A percentile compares a stretch with the other conserved stretches of the same genome.
These are phyloP conservation scores for Phocides pigmalion DNA, from an alignment of 1,140 invertebrate species.

Conservation along the genomic window DNA sequence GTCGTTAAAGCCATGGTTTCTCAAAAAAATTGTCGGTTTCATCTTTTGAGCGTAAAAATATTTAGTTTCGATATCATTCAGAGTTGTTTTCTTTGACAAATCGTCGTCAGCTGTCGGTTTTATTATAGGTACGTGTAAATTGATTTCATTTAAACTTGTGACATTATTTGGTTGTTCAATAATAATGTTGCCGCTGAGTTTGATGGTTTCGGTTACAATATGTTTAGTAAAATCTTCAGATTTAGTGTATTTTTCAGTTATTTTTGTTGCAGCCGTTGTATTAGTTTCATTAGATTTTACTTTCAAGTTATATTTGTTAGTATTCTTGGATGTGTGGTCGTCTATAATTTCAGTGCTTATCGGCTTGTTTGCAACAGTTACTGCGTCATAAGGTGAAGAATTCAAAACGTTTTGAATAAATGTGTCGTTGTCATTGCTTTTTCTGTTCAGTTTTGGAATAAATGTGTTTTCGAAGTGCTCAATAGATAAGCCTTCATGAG, in stretches of 20 bases:
- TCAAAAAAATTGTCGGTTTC: slow-evolving; percentile 2
- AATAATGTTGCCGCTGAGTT: neutral
- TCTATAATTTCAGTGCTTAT: too few relatives aligned
- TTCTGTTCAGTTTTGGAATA: slow-evolving; percentile 19
- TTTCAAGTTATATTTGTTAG: too few relatives aligned
- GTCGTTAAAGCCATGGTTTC: slow-evolving; percentile 1
- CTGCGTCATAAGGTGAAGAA: neutral
- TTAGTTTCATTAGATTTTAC: too few relatives aligned
- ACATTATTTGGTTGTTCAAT: slow-evolving; percentile 2
- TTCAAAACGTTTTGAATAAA: neutral
- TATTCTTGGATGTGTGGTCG: too few relatives aligned
- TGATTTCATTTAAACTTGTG: neutral
- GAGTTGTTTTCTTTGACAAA: neutral
- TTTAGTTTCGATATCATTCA: neutral
- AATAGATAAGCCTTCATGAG: slow-evolving; percentile 17
- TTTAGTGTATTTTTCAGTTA: neutral
- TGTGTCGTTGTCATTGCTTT: slow-evolving; percentile 24
- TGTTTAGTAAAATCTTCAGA: neutral
- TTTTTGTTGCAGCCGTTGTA: neutral
- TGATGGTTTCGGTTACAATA: slow-evolving; percentile 1
- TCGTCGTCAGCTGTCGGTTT: neutral
- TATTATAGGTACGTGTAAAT: neutral
- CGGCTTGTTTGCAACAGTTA: too few relatives aligned
- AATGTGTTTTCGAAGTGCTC: slow-evolving; percentile 40
- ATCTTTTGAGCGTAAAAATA: neutral